Evolutionary conservation across 2,113 vertebrate genomes (phyloP).

Genomic region (Ceyx melanurus): DNA sequence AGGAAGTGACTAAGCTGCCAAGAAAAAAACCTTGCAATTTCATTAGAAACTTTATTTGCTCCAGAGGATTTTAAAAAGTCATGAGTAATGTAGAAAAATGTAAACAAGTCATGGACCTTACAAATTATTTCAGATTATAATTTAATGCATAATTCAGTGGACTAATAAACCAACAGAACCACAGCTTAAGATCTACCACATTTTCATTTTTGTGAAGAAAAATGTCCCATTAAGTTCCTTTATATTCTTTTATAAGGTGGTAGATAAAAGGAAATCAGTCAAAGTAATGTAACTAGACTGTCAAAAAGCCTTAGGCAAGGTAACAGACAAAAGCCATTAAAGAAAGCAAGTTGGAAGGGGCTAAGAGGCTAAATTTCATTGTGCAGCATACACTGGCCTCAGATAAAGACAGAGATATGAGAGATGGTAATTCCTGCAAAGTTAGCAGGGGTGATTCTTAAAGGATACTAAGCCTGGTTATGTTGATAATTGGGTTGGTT

Average conservation of each 20-base stretch:
- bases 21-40: background rate
- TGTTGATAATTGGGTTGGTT: background rate
- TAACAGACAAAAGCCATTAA: background rate
- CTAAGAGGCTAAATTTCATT: background rate
- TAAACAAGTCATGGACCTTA: background rate
- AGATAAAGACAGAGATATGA: background rate
- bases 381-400: background rate
- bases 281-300: background rate
- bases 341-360: background rate
- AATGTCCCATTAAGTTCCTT: background rate
- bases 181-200: background rate
- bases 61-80: background rate
- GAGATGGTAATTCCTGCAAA: background rate
- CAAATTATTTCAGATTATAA: background rate
- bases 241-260: background rate
- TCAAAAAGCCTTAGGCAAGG: background rate
- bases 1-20: background rate
- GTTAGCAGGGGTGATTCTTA: background rate
- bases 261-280: background rate
- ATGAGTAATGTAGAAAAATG: background rate
- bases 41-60: background rate
- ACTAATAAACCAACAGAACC: background rate
- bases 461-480: background rate
- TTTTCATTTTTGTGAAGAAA: background rate
- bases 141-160: background rate